Conservation (phyloP, 2,797 vertebrate species). For the Molossus molossus region DNA sequence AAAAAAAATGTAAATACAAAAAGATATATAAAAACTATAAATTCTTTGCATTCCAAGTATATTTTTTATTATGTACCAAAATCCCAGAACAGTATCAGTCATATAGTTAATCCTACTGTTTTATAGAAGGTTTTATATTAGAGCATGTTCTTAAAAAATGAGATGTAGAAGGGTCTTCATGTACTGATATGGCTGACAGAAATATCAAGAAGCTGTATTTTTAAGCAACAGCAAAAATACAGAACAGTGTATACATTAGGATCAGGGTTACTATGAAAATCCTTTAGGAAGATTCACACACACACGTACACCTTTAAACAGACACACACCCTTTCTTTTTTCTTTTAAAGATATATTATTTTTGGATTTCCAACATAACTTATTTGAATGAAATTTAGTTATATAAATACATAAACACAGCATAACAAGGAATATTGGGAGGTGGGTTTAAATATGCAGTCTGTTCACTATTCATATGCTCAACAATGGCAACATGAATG, state of each 20-base stretch:
- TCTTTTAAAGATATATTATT: neutral
- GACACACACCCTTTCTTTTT: neutral
- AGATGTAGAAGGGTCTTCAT: neutral
- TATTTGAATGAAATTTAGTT: neutral
- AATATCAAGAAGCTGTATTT: neutral
- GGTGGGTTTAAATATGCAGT: neutral
- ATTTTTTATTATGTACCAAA: neutral
- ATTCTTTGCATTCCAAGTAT: neutral
- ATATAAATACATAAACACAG: neutral
- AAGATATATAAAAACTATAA: neutral
- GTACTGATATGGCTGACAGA: neutral
- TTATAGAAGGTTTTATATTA: neutral
- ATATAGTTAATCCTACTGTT: neutral
- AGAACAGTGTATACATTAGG: neutral
- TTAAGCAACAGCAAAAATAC: neutral
- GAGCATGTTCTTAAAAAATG: neutral
- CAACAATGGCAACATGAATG: neutral
- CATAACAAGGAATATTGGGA: neutral
- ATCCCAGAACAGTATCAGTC: neutral
- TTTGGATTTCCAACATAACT: neutral
- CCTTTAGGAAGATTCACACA: neutral
- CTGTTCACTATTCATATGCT: neutral
- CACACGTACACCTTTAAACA: neutral
- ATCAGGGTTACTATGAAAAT: neutral
- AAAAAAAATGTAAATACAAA: slow-evolving; percentile 8